Percentiles rank a stretch among this genome's conserved stretches.
phyloP scores from a whole-genome alignment of 2,888 invertebrate genomes.

The Electrophaes corylata region DNA sequence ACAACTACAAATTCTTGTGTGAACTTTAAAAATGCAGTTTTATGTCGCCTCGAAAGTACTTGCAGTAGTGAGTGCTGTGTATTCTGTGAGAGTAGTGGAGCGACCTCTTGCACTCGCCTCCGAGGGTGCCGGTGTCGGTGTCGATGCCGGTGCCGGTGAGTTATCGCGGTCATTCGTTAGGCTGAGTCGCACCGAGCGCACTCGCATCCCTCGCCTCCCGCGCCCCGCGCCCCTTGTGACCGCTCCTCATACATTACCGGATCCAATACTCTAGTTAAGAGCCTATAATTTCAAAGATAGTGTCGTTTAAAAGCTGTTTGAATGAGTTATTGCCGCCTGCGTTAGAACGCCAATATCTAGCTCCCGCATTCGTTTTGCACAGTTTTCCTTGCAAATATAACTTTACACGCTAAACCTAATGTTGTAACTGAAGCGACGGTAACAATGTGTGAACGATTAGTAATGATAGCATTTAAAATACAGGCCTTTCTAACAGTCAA shows the following conservation, averaged over 20 bases:
- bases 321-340: slow-evolving; percentile 30
- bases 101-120: slow-evolving; percentile 24
- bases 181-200: slow-evolving; percentile 26
- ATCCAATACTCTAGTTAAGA: slow-evolving; percentile 38
- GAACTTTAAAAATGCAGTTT: slow-evolving; percentile 38
- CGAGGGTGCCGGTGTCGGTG: slow-evolving; percentile 12
- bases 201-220: neutral
- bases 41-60: slow-evolving; percentile 9
- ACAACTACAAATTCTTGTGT: slow-evolving; percentile 28
- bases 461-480: too few species aligned
- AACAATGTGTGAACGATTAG: neutral
- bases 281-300: slow-evolving; percentile 39
- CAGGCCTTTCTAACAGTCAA: too few species aligned
- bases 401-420: neutral
- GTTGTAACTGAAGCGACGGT: neutral
- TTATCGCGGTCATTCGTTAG: slow-evolving; percentile 44
- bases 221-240: slow-evolving; percentile 9
- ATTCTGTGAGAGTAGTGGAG: slow-evolving; percentile 9
- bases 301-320: slow-evolving; percentile 33
- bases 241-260: slow-evolving; percentile 23
- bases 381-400: neutral
- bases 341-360: slow-evolving; percentile 5
- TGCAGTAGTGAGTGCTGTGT: neutral
- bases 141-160: slow-evolving; percentile 27
- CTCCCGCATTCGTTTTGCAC: neutral